Percentiles rank a stretch among this genome's conserved stretches.
phyloP scores from a whole-genome alignment of 2,797 vertebrate species.

The Eidolon dupreanum region DNA sequence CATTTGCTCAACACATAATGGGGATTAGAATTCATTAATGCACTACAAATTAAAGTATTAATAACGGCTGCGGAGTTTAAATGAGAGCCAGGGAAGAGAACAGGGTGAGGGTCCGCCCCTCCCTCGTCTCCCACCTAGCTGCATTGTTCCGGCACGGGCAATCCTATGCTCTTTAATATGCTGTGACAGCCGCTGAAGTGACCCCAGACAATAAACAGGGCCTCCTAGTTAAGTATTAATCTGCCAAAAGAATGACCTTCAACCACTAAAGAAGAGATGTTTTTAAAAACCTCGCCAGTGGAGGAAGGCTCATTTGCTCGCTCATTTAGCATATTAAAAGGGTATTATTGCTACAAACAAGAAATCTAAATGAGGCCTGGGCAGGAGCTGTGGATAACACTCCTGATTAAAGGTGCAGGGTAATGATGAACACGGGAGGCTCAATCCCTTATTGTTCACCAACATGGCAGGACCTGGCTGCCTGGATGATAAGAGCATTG shows the following conservation, averaged over 20 bases:
- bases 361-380: conserved; percentile 82
- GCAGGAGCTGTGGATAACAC: conserved; percentile 75
- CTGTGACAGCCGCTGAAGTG: conserved; percentile 39
- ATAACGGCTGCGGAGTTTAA: conserved; percentile 67
- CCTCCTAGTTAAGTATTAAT: conserved; percentile 60
- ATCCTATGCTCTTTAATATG: conserved; percentile 58
- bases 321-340: conserved; percentile 86
- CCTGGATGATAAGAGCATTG: fast-evolving
- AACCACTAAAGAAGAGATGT: conserved; percentile 68
- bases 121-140: background rate
- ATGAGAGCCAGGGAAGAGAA: conserved; percentile 30
- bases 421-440: conserved; percentile 59
- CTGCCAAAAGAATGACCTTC: conserved; percentile 83
- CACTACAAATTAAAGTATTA: conserved; percentile 80
- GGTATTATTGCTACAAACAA: conserved; percentile 84
- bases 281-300: conserved; percentile 67
- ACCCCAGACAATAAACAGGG: conserved; percentile 70
- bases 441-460: conserved; percentile 58
- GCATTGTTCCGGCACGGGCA: background rate
- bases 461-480: conserved; percentile 62
- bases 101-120: background rate
- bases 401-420: conserved; percentile 81
- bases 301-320: conserved; percentile 81
- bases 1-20: conserved; percentile 67
- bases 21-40: conserved; percentile 77